Evolutionary conservation across 2,113 vertebrate genomes (phyloP).

Genomic region (Oryzias curvinotus): DNA sequence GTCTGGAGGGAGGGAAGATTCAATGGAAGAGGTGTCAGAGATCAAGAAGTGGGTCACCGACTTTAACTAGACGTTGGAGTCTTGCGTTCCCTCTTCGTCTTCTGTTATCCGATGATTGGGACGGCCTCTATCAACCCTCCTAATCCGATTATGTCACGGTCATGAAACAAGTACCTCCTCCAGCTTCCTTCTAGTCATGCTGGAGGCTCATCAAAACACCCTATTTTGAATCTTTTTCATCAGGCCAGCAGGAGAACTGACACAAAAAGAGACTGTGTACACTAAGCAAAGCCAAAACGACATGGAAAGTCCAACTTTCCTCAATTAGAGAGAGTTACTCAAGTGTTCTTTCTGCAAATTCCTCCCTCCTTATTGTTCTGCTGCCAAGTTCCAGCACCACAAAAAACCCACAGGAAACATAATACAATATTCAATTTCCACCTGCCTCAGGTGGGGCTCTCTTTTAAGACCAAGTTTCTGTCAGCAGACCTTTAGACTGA

Average conservation of each 20-base stretch:
- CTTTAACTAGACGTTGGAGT: conserved; percentile 27
- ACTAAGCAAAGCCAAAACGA: conserved; percentile 37
- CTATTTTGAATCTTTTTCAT: conserved; percentile 17
- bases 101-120: background rate
- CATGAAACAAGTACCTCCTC: conserved; percentile 39
- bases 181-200: conserved; percentile 28
- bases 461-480: conserved; percentile 63
- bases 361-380: conserved; percentile 46
- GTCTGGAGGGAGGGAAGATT: conserved; percentile 15
- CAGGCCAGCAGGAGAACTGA: conserved; percentile 13
- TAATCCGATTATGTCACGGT: conserved; percentile 47
- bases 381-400: conserved; percentile 53
- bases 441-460: conserved; percentile 68
- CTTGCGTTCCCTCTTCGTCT: conserved; percentile 40
- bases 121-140: conserved; percentile 16
- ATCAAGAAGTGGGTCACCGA: conserved; percentile 32
- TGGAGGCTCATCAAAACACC: background rate
- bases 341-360: conserved; percentile 53
- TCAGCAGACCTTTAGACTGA: conserved; percentile 60
- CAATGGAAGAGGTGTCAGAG: conserved; percentile 37
- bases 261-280: conserved; percentile 25
- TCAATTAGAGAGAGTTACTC: conserved; percentile 56
- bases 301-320: conserved; percentile 38
- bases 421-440: conserved; percentile 74
- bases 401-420: conserved; percentile 72